Percentiles rank a stretch among this genome's conserved stretches.
phyloP scores from a whole-genome alignment of 2,113 vertebrate species.

The Seriola quinqueradiata region DNA sequence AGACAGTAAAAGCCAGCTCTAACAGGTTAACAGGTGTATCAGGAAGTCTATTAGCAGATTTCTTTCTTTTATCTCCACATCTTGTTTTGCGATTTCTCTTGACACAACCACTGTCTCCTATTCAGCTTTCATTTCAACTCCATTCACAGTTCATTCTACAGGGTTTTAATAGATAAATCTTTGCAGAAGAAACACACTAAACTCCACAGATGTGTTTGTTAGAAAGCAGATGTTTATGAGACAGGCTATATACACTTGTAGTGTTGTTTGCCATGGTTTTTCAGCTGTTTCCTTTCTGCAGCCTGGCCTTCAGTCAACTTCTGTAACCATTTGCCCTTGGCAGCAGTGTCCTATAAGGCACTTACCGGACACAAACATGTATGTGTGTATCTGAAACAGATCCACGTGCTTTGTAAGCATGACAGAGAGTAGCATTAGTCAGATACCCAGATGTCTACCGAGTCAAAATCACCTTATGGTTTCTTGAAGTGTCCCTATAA shows the following conservation, averaged over 20 bases:
- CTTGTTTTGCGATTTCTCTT: not conserved
- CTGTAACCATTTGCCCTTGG: slow-evolving; percentile 61
- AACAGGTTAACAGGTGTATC: not conserved
- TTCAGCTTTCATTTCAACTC: not conserved
- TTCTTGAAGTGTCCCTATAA: not conserved
- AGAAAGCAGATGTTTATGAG: not conserved
- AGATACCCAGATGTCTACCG: not conserved
- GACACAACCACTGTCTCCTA: not conserved
- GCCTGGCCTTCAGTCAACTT: slow-evolving; percentile 48
- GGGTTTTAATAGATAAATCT: too few species aligned
- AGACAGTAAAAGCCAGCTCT: not conserved
- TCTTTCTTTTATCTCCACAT: not conserved
- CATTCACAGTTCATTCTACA: not conserved
- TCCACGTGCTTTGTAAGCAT: not conserved
- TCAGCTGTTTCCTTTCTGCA: slow-evolving; percentile 26
- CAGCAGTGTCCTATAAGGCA: slow-evolving; percentile 2
- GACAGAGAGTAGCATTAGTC: not conserved
- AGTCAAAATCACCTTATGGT: not conserved
- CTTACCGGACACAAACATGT: slow-evolving; percentile 1
- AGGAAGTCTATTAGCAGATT: not conserved
- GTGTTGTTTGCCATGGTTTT: not conserved
- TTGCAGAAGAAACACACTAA: too few species aligned
- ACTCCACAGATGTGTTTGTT: not conserved
- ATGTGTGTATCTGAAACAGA: slow-evolving; percentile 37
- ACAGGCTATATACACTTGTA: not conserved